These are phyloP conservation scores for Leptogaster cylindrica DNA, from an alignment of 2,888 invertebrate genomes.

Conservation along the genomic window DNA sequence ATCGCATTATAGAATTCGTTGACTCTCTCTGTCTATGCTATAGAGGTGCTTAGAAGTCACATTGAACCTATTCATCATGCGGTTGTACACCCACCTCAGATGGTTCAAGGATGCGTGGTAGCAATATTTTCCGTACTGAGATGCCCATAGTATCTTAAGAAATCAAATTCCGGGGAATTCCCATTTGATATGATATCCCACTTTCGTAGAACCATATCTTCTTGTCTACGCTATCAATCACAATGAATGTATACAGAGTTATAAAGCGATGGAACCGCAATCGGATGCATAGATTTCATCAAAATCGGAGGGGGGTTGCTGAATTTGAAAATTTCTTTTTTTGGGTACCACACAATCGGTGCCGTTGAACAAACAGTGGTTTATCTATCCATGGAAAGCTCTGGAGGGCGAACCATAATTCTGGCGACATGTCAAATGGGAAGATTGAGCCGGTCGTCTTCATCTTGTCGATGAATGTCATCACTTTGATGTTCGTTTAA, in stretches of 20 bases:
- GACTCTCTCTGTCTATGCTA: too few relatives aligned
- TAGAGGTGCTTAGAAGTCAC: background rate
- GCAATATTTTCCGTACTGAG: background rate
- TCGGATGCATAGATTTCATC: conserved; percentile 11
- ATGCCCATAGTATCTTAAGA: background rate
- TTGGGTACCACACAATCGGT: too few relatives aligned
- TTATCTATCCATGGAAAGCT: conserved; percentile 13
- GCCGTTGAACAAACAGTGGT: background rate
- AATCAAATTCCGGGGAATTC: background rate
- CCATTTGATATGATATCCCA: background rate
- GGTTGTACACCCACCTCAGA: conserved; percentile 11
- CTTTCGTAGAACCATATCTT: background rate
- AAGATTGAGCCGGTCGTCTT: background rate
- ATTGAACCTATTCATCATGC: conserved; percentile 17
- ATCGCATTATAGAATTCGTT: background rate
- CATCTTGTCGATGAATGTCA: conserved; percentile 17
- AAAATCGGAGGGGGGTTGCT: background rate
- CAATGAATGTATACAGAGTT: conserved; percentile 5
- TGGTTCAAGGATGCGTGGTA: conserved; percentile 10
- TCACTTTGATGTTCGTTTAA: conserved; percentile 33
- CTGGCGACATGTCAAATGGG: conserved; percentile 23
- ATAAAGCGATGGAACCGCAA: conserved; percentile 17
- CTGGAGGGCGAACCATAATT: background rate
- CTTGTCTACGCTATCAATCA: conserved; percentile 25
- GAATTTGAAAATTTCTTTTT: conserved; percentile 12